Conservation (phyloP, 2,888 invertebrate genomes). For the Euzetes globulus region DNA sequence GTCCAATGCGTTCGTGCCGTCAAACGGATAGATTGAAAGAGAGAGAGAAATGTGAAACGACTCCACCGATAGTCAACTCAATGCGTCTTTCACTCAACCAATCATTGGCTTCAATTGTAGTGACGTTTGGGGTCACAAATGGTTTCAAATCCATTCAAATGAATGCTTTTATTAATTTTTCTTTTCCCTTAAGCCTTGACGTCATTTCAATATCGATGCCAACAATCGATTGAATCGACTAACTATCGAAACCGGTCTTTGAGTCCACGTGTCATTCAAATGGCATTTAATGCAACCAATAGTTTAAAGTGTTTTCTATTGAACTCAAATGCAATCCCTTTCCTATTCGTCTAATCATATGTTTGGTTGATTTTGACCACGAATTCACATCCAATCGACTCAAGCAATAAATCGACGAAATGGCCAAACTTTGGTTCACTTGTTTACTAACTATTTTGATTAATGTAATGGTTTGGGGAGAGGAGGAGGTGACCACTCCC, state of each 20-base stretch:
- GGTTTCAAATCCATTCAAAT: neutral
- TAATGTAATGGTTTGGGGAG: neutral
- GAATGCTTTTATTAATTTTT: neutral
- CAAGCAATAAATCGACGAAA: neutral
- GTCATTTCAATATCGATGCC: neutral
- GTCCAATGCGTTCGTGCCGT: neutral
- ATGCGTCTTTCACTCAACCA: neutral
- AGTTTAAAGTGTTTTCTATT: neutral
- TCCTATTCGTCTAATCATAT: too few relatives aligned
- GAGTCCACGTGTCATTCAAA: conserved; percentile 23
- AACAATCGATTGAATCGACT: neutral
- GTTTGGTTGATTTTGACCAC: neutral
- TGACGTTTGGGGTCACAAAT: neutral
- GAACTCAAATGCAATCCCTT: neutral
- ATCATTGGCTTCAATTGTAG: neutral
- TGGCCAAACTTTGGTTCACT: neutral
- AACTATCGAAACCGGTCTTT: neutral
- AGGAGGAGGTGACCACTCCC: conserved; percentile 19
- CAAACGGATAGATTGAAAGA: too few relatives aligned
- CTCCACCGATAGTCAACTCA: neutral
- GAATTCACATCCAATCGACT: neutral
- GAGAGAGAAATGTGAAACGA: neutral
- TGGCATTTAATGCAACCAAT: conserved; percentile 5
- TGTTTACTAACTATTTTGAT: neutral
- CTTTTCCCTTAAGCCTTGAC: neutral